Conservation (phyloP, 2,888 invertebrate genomes). For the Slavum lentiscoides region DNA sequence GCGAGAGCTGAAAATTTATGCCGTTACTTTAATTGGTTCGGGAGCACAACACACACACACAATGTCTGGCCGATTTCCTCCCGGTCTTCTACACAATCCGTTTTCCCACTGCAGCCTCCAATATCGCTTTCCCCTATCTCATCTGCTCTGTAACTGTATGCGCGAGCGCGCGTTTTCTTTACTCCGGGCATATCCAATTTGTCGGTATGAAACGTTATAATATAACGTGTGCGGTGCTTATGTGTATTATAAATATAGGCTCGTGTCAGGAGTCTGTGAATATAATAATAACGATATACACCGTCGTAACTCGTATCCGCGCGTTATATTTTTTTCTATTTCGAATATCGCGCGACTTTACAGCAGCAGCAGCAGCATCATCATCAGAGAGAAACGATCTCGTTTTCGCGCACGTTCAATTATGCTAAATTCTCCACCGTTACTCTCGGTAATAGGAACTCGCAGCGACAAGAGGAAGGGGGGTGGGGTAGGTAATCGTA, state of each 20-base stretch:
- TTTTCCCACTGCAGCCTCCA: not conserved
- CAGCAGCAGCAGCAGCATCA: too few relatives aligned
- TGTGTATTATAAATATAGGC: too few relatives aligned
- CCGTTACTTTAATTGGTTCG: slow-evolving; percentile 55
- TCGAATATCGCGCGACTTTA: not conserved
- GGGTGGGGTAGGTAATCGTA: too few relatives aligned
- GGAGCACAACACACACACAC: slow-evolving; percentile 28
- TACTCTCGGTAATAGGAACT: too few relatives aligned
- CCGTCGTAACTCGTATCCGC: slow-evolving; percentile 28
- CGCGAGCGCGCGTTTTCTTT: not conserved
- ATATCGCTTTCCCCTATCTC: not conserved
- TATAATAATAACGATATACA: slow-evolving; percentile 11
- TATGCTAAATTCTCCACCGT: slow-evolving; percentile 22
- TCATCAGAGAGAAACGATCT: too few relatives aligned
- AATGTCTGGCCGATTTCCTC: slow-evolving; percentile 51
- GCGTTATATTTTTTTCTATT: slow-evolving; percentile 40
- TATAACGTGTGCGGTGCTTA: too few relatives aligned
- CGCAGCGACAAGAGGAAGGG: too few relatives aligned
- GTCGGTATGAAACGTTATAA: slow-evolving; percentile 32
- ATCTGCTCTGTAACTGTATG: not conserved
- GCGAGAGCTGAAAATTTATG: slow-evolving; percentile 55
- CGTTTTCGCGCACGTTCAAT: slow-evolving; percentile 18
- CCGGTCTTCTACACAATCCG: too few relatives aligned
- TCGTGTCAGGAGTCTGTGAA: too few relatives aligned
- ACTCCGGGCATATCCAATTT: slow-evolving; percentile 38